Percentiles rank a stretch among this genome's conserved stretches.
Evolutionary conservation across 1,140 invertebrate species (phyloP).

Genomic region (Agrypnia vestita): DNA sequence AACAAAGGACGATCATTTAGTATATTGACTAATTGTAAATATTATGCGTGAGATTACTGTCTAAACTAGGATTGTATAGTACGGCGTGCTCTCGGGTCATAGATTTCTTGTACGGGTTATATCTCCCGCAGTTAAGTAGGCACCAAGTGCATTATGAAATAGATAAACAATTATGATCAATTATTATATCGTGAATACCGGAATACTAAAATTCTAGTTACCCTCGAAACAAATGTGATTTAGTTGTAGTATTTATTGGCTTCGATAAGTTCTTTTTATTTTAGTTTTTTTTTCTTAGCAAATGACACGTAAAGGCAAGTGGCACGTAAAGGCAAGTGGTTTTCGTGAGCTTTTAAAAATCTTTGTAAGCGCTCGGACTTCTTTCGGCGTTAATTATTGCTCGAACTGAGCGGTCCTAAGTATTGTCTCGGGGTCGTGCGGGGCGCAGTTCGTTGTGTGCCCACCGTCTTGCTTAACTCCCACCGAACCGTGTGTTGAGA

Average conservation of each 20-base stretch:
- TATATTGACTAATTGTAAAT: slow-evolving; percentile 18
- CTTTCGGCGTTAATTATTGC: too few species aligned
- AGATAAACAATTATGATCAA: slow-evolving; percentile 27
- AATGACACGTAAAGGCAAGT: not conserved
- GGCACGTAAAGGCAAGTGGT: too few species aligned
- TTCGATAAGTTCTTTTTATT: slow-evolving; percentile 34
- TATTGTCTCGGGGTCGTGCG: too few species aligned
- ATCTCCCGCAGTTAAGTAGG: not conserved
- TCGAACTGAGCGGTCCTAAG: too few species aligned
- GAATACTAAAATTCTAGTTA: slow-evolving; percentile 33
- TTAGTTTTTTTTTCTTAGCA: slow-evolving; percentile 11
- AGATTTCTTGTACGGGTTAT: not conserved
- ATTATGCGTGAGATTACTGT: slow-evolving; percentile 4
- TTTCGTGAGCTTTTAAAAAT: too few species aligned
- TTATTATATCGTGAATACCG: not conserved
- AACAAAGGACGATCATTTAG: not conserved
- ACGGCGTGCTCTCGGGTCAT: not conserved
- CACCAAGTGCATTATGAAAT: slow-evolving; percentile 38
- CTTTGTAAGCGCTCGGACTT: too few species aligned
- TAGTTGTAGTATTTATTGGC: slow-evolving; percentile 47
- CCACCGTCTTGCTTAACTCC: not conserved
- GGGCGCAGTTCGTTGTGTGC: too few species aligned
- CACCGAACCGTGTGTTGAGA: not conserved
- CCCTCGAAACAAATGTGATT: slow-evolving; percentile 30
- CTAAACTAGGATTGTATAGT: slow-evolving; percentile 17